phyloP scores from a whole-genome alignment of 2,113 vertebrate species.

The Narcine bancroftii region DNA sequence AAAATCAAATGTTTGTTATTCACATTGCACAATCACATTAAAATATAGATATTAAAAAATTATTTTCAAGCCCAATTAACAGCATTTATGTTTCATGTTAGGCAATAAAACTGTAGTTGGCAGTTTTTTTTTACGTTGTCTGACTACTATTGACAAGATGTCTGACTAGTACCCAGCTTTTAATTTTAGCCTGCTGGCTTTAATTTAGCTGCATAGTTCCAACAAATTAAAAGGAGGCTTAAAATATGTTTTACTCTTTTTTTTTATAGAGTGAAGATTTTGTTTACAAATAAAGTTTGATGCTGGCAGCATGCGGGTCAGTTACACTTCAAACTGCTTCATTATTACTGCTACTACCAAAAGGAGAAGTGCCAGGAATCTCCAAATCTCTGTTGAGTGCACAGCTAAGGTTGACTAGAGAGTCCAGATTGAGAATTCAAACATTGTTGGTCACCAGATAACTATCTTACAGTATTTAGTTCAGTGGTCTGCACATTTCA shows the following conservation, averaged over 20 bases:
- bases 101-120: conserved; percentile 26
- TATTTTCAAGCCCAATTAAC: neutral
- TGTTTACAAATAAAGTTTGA: conserved; percentile 3
- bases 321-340: neutral
- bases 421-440: neutral
- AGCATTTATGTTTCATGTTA: conserved; percentile 19
- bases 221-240: neutral
- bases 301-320: neutral
- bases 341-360: too few relatives aligned
- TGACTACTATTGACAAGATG: conserved; percentile 23
- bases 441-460: neutral
- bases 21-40: neutral
- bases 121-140: conserved; percentile 1
- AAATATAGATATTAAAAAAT: neutral
- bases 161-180: conserved; percentile 12
- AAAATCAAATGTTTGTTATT: conserved; percentile 21
- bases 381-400: neutral
- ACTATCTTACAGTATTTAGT: too few relatives aligned
- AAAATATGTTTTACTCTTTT: neutral
- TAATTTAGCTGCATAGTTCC: conserved; percentile 23
- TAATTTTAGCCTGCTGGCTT: conserved; percentile 32
- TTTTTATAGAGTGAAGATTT: conserved; percentile 3
- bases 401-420: neutral
- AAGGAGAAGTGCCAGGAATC: neutral
- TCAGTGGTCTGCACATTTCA: neutral